phyloP scores from a whole-genome alignment of 2,888 invertebrate species.

The Lycia hirtaria region DNA sequence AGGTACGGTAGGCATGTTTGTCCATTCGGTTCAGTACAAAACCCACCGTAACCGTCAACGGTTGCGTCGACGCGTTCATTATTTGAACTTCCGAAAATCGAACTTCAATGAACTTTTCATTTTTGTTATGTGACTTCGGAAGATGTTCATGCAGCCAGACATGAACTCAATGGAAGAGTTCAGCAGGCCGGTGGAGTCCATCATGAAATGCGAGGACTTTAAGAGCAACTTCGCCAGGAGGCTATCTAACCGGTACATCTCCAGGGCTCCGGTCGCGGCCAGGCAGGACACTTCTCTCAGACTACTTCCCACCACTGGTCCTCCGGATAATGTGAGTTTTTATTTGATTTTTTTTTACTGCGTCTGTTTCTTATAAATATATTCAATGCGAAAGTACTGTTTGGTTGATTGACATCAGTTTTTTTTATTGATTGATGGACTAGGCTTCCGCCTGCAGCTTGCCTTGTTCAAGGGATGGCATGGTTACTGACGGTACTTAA shows the following conservation, averaged over 20 bases:
- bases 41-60: slow-evolving; percentile 36
- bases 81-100: slow-evolving; percentile 45
- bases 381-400: no score
- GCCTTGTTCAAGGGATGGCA: no score
- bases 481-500: no score
- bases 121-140: slow-evolving; percentile 51
- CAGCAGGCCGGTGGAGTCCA: slow-evolving; percentile 75
- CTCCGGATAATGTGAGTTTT: slow-evolving; percentile 63
- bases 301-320: slow-evolving; percentile 51
- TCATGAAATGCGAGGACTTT: slow-evolving; percentile 80
- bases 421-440: no score
- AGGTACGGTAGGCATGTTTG: neutral
- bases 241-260: slow-evolving; percentile 75
- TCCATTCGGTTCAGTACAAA: slow-evolving; percentile 39
- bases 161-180: slow-evolving; percentile 62
- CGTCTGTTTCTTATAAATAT: no score
- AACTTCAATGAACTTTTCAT: slow-evolving; percentile 52
- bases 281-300: slow-evolving; percentile 62
- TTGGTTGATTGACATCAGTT: no score
- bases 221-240: slow-evolving; percentile 80
- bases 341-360: neutral
- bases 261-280: slow-evolving; percentile 57
- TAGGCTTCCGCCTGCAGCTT: no score
- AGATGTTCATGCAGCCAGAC: slow-evolving; percentile 64
- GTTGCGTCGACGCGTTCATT: slow-evolving; percentile 47